A percentile compares a stretch with the other conserved stretches of the same genome.
Conservation (phyloP, 2,113 vertebrate genomes). For the Varanus komodoensis region DNA sequence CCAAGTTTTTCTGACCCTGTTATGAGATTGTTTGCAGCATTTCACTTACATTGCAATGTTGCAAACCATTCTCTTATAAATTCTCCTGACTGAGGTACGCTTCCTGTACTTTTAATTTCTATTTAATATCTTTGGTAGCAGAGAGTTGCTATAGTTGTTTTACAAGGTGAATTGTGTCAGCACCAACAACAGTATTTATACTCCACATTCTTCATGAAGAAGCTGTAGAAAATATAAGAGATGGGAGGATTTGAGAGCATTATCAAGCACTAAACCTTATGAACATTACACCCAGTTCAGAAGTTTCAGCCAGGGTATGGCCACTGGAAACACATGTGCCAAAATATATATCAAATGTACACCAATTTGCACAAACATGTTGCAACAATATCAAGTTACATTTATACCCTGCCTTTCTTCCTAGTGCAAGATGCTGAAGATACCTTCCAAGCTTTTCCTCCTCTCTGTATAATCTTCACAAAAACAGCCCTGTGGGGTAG, state of each 20-base stretch:
- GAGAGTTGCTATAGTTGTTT: neutral
- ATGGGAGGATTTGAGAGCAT: neutral
- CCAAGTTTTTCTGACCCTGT: conserved; percentile 48
- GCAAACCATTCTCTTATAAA: neutral
- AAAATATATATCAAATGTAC: neutral
- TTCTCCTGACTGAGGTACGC: neutral
- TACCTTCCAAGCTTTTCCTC: too few relatives aligned
- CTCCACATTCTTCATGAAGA: neutral
- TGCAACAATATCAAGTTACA: too few relatives aligned
- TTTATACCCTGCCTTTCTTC: too few relatives aligned
- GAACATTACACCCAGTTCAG: neutral
- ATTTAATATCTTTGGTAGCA: neutral
- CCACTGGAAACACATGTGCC: neutral
- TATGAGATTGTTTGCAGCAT: conserved; percentile 44
- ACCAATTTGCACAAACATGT: neutral
- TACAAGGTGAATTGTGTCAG: neutral
- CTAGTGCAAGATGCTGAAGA: too few relatives aligned
- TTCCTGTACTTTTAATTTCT: neutral
- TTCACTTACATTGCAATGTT: too few relatives aligned
- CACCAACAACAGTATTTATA: neutral
- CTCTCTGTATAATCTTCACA: too few relatives aligned
- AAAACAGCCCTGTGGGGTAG: too few relatives aligned
- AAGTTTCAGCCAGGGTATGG: neutral
- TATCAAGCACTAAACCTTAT: neutral
- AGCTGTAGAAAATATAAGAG: neutral